phyloP scores from a whole-genome alignment of 2,888 invertebrate genomes.

The Halictus quadricinctus region DNA sequence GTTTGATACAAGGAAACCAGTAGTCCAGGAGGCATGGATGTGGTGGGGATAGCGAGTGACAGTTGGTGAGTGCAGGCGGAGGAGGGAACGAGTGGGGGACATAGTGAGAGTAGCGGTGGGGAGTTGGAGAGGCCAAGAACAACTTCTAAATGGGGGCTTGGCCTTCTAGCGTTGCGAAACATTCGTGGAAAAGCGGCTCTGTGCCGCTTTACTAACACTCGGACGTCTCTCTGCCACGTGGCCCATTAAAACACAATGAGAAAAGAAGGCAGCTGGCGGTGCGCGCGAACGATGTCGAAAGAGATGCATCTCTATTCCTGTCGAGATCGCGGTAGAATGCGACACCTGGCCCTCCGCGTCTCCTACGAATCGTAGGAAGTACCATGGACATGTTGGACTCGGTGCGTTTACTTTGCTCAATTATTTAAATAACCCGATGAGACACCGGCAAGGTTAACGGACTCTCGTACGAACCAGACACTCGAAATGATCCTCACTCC shows the following conservation, averaged over 20 bases:
- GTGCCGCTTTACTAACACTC: conserved; percentile 80
- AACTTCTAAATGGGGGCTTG: conserved; percentile 79
- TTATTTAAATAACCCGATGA: conserved; percentile 48
- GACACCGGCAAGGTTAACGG: conserved; percentile 45
- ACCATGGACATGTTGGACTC: conserved; percentile 26
- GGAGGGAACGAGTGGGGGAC: neutral
- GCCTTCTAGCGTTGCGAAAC: conserved; percentile 81
- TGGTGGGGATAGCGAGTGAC: conserved; percentile 11
- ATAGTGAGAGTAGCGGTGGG: conserved; percentile 23
- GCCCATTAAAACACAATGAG: conserved; percentile 58
- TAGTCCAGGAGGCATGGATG: neutral
- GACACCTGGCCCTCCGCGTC: conserved; percentile 41
- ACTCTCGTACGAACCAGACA: conserved; percentile 45
- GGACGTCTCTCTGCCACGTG: conserved; percentile 66
- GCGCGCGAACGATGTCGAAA: conserved; percentile 46
- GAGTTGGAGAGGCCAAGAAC: conserved; percentile 62
- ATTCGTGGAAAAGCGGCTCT: conserved; percentile 81
- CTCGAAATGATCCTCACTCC: conserved; percentile 21
- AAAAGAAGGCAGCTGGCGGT: conserved; percentile 57
- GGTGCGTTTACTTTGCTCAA: conserved; percentile 25
- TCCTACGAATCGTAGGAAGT: conserved; percentile 11
- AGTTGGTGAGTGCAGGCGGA: conserved; percentile 4
- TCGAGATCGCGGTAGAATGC: conserved; percentile 45
- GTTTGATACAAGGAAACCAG: conserved; percentile 43
- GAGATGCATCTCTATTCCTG: conserved; percentile 54